These are phyloP conservation scores for Acleris holmiana DNA, from an alignment of 2,888 invertebrate genomes.

Conservation along the genomic window DNA sequence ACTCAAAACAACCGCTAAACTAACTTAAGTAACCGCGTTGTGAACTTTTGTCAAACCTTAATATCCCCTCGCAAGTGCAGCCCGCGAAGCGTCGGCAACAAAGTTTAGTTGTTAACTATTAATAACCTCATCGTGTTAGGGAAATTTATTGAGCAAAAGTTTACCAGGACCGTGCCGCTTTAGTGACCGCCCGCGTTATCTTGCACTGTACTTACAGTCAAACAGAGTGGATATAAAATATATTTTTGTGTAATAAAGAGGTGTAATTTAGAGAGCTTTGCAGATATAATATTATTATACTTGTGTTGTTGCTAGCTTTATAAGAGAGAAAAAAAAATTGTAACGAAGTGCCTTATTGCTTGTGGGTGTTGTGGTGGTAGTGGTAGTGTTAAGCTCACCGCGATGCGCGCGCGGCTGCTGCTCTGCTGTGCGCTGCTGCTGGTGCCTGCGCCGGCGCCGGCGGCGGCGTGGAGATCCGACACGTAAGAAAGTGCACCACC, in stretches of 20 bases:
- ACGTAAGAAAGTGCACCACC: conserved; percentile 51
- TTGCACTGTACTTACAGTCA: conserved; percentile 53
- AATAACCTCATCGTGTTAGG: conserved; percentile 58
- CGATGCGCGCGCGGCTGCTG: conserved; percentile 62
- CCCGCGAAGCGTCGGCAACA: conserved; percentile 40
- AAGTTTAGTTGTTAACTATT: conserved; percentile 55
- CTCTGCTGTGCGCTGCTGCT: conserved; percentile 63
- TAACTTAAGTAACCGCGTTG: conserved; percentile 51
- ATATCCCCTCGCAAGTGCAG: conserved; percentile 33
- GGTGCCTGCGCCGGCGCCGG: conserved; percentile 65
- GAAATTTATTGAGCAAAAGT: conserved; percentile 56
- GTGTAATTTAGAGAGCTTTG: conserved; percentile 39
- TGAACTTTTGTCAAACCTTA: conserved; percentile 46
- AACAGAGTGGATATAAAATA: background rate
- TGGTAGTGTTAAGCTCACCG: conserved; percentile 62
- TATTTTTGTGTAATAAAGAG: conserved; percentile 21
- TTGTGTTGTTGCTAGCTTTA: conserved; percentile 53
- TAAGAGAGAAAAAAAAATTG: conserved; percentile 53
- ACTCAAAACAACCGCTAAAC: conserved; percentile 40
- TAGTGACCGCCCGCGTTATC: conserved; percentile 73
- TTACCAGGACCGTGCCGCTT: conserved; percentile 56
- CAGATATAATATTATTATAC: conserved; percentile 36
- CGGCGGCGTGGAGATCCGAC: conserved; percentile 61
- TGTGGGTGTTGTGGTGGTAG: conserved; percentile 31
- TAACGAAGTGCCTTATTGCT: conserved; percentile 75